Base-by-base conservation (phyloP, 2,888 invertebrate genomes). In the Pandemis cinnamomeana region DNA sequence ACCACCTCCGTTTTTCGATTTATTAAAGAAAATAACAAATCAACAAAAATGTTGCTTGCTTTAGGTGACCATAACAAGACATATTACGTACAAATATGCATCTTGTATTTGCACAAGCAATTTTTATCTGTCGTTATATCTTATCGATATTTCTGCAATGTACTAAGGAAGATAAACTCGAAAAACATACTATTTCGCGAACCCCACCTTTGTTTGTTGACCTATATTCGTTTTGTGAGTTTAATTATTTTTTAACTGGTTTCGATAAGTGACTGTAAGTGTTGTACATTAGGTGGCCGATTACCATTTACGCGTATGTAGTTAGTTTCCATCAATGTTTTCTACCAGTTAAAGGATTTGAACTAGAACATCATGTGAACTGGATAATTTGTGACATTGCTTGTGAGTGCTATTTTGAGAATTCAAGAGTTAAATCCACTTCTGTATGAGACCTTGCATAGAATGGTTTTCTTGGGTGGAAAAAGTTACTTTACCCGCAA, bases 201-300 rank as follows among this genome's bases (percentile, higher is more conserved):
- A 89, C 91, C 87, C 86, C 89, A 83, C 93, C 93, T 91, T 87
- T 92, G 89, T 93, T 93, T 91, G 89, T 81, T 91, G 90, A 91
- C 92, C 92, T 83, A 92, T 85, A 89, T 92, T 88, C 80, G 67
- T 79, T 78, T 81, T 81, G 46, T 20, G 20, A 81, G 80, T 83
- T 81, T 87, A 88, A 89, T 87, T 88, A 86, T 88, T 87, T 86
- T 88, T 87, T 79, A 79, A 83, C 77, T 77, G 68, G 75, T 77
- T 67, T 51, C 67, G 48, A 7, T 48, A 62, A 41, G 62, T 36
- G 60, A 27, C 11, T 6, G 15, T 15, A 15, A 55, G 15, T 15
- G 15, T 20, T 20, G 20, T 8, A 15, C 53, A n/a, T 53, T 53
- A 53, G 15, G 11, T n/a, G 53, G 1, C n/a, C 15, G 15, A 1